Evolutionary conservation across 2,888 invertebrate genomes (phyloP), one percentile per base, ranked within the genome.

Genomic region (Eupithecia subumbrata): DNA sequence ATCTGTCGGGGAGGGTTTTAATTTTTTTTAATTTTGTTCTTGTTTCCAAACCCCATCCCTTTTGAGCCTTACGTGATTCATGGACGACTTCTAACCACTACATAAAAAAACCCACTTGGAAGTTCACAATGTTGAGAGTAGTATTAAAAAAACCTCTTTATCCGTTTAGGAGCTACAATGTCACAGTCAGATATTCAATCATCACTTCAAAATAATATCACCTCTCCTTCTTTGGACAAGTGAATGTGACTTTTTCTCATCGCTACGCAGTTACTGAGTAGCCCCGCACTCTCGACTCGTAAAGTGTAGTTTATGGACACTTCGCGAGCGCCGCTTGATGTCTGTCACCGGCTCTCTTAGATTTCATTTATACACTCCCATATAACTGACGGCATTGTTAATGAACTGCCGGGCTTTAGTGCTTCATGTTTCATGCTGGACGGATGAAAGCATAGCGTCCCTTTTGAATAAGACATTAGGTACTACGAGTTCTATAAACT

Each of bases 241-340:
- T 18, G 16, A 63, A 64, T 63, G 25, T 16, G 30, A 11, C 8
- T 34, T 34, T 34, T 64, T 64, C 18, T 18, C 64, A 64, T 64
- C 64, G 64, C 34, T 3, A 2, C 64, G 68, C 56, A 56, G 72
- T 78, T 80, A 75, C 75, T 34, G 60, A 76, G 78, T 79, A 78
- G 73, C 48, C 34, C 76, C 73, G 76, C 76, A 76, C 76, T 76
- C 79, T 79, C 74, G 73, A 70, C 73, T 78, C 79, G 80, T 80
- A 80, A 80, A 80, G 73, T 73, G 78, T 75, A 72, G 73, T 79
- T 79, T 79, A 80, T 80, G 73, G 76, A 78, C 77, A 76, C 76
- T 79, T 78, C 63, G 52, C 72, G 74, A 74, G 76, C 75, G 72
- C 37, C 75, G 78, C 76, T 79, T 79, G 80, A 80, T 79, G 79